A percentile compares a stretch with the other conserved stretches of the same genome.
phyloP scores from a whole-genome alignment of 2,113 vertebrate species.

The Penelope pileata region DNA sequence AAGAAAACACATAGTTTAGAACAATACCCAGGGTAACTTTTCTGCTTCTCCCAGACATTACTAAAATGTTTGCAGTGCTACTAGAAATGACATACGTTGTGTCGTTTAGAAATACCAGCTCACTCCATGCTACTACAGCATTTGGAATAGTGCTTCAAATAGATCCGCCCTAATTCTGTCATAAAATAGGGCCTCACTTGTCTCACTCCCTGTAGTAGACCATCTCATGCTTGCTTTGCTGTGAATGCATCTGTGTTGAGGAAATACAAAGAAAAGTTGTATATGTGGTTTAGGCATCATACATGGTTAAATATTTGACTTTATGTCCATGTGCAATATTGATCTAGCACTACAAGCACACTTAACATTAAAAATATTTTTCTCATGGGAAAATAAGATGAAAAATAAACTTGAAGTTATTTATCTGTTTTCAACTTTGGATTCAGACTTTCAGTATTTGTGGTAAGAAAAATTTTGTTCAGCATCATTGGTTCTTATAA shows the following conservation, averaged over 20 bases:
- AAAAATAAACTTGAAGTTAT: background rate
- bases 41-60: background rate
- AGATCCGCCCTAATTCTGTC: background rate
- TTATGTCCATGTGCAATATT: background rate
- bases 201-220: background rate
- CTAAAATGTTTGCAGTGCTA: background rate
- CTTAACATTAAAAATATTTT: background rate
- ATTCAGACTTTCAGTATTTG: background rate
- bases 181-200: background rate
- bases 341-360: background rate
- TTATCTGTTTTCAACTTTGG: background rate
- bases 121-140: background rate
- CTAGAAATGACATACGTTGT: background rate
- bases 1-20: background rate
- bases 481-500: background rate
- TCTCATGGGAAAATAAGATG: background rate
- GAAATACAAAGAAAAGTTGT: background rate
- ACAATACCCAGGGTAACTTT: background rate
- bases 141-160: background rate
- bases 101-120: constrained; percentile 12
- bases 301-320: background rate
- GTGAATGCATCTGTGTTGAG: background rate
- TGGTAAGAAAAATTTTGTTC: background rate
- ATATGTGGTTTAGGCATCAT: background rate
- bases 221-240: background rate